Percentiles rank a stretch among this genome's conserved stretches.
Conservation (phyloP, 2,113 vertebrate genomes). For the Gymnocephalus cernua region DNA sequence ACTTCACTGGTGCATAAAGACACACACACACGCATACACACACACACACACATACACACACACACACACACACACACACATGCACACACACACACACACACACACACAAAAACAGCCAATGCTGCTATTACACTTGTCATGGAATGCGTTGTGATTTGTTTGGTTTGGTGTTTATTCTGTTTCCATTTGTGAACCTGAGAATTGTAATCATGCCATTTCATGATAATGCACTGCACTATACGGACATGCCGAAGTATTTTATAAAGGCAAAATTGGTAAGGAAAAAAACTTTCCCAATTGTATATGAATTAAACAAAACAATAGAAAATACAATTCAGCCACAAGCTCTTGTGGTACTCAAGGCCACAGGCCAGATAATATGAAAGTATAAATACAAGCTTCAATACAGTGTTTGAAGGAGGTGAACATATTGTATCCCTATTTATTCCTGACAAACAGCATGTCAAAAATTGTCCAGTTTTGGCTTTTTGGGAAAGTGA, state of each 20-base stretch:
- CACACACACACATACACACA: background rate
- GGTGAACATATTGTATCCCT: background rate
- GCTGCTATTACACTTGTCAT: conserved; percentile 30
- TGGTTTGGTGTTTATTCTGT: background rate
- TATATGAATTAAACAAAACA: background rate
- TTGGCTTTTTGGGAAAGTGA: too few relatives aligned
- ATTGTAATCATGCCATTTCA: conserved; percentile 29
- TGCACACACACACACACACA: too few relatives aligned
- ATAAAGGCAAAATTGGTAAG: background rate
- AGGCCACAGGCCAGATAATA: background rate
- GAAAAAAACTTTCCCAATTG: background rate
- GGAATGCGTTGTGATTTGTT: conserved; percentile 19
- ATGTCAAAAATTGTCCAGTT: background rate
- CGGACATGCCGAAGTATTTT: background rate
- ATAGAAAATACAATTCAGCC: background rate
- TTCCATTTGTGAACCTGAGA: conserved; percentile 6
- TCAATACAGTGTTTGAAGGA: background rate
- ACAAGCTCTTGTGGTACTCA: background rate
- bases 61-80: conserved; percentile 4
- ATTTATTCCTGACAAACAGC: background rate
- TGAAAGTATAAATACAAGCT: background rate
- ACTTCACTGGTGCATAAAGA: conserved; percentile 27
- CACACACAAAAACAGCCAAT: too few relatives aligned
- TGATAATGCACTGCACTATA: conserved; percentile 1
- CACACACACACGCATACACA: background rate